These are phyloP conservation scores for Vidua chalybeata DNA, from an alignment of 2,113 vertebrate genomes.

Conservation along the genomic window DNA sequence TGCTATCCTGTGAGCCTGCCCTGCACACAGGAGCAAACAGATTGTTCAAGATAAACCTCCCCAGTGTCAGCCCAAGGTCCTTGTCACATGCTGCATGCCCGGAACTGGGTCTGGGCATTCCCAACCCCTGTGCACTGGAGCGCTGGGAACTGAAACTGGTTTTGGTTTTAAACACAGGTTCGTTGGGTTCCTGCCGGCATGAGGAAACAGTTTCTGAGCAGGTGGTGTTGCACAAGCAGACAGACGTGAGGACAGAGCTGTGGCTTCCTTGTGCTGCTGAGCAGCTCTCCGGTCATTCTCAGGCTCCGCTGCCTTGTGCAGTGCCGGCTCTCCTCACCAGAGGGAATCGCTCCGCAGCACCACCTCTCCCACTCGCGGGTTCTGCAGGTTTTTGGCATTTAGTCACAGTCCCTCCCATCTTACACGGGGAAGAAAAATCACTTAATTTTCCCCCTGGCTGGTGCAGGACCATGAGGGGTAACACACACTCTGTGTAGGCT, in stretches of 20 bases:
- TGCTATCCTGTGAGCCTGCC: not conserved
- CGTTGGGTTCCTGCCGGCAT: accelerated
- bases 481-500: not conserved
- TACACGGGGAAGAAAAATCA: not conserved
- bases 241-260: not conserved
- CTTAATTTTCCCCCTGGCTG: accelerated
- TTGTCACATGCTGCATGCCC: accelerated
- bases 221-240: not conserved
- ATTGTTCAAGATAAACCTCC: not conserved
- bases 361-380: accelerated
- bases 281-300: not conserved
- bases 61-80: conserved; percentile 45
- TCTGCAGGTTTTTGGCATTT: not conserved
- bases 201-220: not conserved
- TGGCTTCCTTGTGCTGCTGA: not conserved
- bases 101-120: accelerated
- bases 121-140: not conserved
- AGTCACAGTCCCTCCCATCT: not conserved
- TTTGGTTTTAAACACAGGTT: accelerated
- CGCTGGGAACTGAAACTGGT: accelerated
- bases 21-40: not conserved
- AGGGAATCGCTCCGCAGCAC: not conserved
- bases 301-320: not conserved
- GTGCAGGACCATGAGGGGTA: not conserved
- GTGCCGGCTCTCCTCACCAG: not conserved